Percentiles rank a stretch among this genome's conserved stretches.
Conservation (phyloP, 2,113 vertebrate genomes). For the Lophochroa leadbeateri region DNA sequence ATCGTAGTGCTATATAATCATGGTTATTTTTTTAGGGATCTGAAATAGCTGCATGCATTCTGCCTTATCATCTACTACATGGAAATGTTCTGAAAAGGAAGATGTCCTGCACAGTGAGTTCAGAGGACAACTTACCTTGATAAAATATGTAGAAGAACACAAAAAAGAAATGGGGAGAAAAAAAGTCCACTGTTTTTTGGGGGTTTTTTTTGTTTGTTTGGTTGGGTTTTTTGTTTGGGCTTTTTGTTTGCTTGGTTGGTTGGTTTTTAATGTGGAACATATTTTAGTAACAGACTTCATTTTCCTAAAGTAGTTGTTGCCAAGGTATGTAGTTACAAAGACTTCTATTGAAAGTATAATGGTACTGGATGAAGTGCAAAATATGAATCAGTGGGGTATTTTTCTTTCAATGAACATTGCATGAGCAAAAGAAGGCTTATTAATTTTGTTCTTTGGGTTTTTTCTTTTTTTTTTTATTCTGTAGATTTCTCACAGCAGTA, state of each 20-base stretch:
- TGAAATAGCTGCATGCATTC: neutral
- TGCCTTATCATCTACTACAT: slow-evolving; percentile 3
- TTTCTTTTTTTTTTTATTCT: neutral
- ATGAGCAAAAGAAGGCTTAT: neutral
- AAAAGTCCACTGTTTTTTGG: neutral
- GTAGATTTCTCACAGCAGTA: neutral
- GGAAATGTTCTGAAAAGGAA: neutral
- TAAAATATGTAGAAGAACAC: neutral
- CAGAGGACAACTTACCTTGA: neutral
- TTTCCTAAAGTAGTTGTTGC: neutral
- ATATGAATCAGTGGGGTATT: neutral
- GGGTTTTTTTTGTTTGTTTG: neutral
- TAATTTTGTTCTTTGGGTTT: neutral
- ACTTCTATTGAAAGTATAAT: neutral
- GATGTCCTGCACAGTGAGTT: neutral
- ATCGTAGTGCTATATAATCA: neutral
- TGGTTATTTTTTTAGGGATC: neutral
- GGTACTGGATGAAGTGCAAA: neutral
- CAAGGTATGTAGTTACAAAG: neutral
- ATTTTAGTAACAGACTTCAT: neutral
- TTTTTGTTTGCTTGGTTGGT: neutral
- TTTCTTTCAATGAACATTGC: neutral
- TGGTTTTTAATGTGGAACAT: neutral
- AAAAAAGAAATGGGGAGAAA: neutral
- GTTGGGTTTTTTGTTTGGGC: neutral